Base-by-base conservation (phyloP, 2,888 invertebrate genomes). In the Willowsia nigromaculata region DNA sequence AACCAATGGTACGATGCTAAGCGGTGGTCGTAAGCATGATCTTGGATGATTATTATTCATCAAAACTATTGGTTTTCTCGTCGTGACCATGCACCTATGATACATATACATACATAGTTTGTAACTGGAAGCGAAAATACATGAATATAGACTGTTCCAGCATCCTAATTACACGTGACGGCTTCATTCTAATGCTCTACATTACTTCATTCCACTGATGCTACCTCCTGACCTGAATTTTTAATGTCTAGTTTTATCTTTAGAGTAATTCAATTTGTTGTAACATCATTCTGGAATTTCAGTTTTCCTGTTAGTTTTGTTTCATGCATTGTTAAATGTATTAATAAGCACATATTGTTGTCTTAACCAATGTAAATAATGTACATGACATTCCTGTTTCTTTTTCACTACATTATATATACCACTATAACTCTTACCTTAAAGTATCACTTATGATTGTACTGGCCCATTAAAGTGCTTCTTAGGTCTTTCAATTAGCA, bases 91-190 rank as follows among this genome's bases (percentile, higher is more conserved):
- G 43, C 43, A 13, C 11, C 11, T 43, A 9, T 13, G 11, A 43
- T 1, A 37, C 5, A 30, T 11, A 15, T 62, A 30, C n/a, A 33
- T n/a, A 7, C 7, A 30, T 33, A 33, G 30, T 13, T 65, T 5
- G 47, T 47, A 43, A 74, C 3, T 43, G 18, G 68, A 71, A 40
- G 40, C 43, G 18, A 47, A n/a, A 74, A 47, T 3, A 25, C 68
- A 40, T 71, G 68, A 22, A 22, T 25, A 11, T 22, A 37, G 13
- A 74, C 25, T 74, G 4, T 25, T 43, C 71, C 59, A 81, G 40
- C 80, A 81, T 59, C 33, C 37, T 40, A 81, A 56, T 56, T 4
- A 80, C 80, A 80, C 80, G 59, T 59, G 59, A 74, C 27, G 22
- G 15, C 15, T 30, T 56, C 56, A 81, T 59, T 81, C 15, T 30